Percentiles rank a stretch among this genome's conserved stretches.
phyloP scores from a whole-genome alignment of 2,113 vertebrate species.

The Hemibagrus wyckioides region DNA sequence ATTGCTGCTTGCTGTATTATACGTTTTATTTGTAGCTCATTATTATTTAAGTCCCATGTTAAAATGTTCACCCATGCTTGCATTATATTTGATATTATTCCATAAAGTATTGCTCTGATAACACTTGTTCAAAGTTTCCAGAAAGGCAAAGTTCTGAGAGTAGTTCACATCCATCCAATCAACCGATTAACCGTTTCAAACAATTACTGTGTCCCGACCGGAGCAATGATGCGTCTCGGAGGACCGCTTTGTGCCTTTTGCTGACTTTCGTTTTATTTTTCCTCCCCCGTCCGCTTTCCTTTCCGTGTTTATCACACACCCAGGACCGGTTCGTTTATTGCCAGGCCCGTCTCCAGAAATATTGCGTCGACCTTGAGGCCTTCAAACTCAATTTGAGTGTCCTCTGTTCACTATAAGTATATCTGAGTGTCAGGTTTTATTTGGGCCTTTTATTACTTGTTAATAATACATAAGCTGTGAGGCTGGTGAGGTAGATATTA shows the following conservation, averaged over 20 bases:
- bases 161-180: slow-evolving; percentile 19
- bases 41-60: not conserved
- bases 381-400: slow-evolving; percentile 55
- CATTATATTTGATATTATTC: not conserved
- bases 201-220: slow-evolving; percentile 27
- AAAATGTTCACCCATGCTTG: not conserved
- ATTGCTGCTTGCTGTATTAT: not conserved
- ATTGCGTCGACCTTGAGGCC: slow-evolving; percentile 55
- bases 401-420: slow-evolving; percentile 64
- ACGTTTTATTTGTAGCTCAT: not conserved
- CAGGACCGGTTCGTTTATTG: slow-evolving; percentile 37
- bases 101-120: not conserved
- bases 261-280: slow-evolving; percentile 14
- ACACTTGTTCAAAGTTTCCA: not conserved
- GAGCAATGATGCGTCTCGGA: slow-evolving; percentile 22
- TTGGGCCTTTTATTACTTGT: slow-evolving; percentile 67
- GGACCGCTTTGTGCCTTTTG: slow-evolving; percentile 32
- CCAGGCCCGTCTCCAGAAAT: slow-evolving; percentile 39
- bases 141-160: slow-evolving; percentile 7
- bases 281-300: slow-evolving; percentile 22
- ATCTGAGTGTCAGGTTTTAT: slow-evolving; percentile 64
- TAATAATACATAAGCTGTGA: slow-evolving; percentile 67
- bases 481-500: slow-evolving; percentile 54
- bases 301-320: slow-evolving; percentile 36
- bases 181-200: slow-evolving; percentile 31